phyloP scores from a whole-genome alignment of 2,797 vertebrate genomes.

The Pristis pectinata region DNA sequence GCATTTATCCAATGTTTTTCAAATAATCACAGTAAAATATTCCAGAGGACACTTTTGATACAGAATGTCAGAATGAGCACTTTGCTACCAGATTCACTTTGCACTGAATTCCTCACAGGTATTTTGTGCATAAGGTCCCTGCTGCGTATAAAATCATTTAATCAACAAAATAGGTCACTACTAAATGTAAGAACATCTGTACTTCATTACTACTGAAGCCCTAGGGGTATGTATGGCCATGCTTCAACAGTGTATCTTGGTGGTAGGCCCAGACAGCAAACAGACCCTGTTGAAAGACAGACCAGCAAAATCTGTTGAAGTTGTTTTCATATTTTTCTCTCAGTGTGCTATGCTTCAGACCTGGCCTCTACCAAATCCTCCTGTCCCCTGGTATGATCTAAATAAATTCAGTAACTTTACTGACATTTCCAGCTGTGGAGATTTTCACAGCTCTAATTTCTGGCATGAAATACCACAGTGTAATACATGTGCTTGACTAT shows the following conservation, averaged over 20 bases:
- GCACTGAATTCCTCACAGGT: not conserved
- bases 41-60: no score
- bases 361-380: conserved; percentile 11
- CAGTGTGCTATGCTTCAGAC: conserved; percentile 12
- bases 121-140: not conserved
- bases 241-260: conserved; percentile 10
- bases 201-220: conserved; percentile 21
- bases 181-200: conserved; percentile 22
- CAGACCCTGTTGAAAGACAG: conserved; percentile 9
- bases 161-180: conserved; percentile 21
- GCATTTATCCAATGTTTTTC: not conserved
- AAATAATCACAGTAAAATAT: no score
- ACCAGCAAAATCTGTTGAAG: conserved; percentile 18
- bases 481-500: not conserved
- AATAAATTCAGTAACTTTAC: conserved; percentile 5
- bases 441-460: not conserved
- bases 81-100: not conserved
- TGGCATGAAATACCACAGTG: not conserved
- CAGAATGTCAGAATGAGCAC: not conserved
- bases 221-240: not conserved
- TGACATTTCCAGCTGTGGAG: conserved; percentile 27
- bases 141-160: not conserved
- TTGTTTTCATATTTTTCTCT: not conserved
- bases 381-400: conserved; percentile 10
- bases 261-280: conserved; percentile 17